phyloP scores from a whole-genome alignment of 2,797 vertebrate species.

The Columba guinea region DNA sequence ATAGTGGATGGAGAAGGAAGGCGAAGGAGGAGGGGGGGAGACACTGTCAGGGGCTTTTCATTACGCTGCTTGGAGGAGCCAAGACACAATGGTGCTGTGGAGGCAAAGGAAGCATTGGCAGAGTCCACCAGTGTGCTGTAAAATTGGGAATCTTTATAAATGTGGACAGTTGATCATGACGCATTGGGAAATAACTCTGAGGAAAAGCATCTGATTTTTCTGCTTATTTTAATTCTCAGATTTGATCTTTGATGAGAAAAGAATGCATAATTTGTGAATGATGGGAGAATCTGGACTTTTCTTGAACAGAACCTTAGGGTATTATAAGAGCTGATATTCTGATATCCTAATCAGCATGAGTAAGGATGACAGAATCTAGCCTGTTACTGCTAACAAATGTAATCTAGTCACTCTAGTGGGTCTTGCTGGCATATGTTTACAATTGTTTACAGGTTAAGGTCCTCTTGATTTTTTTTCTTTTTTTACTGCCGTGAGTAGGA shows the following conservation, averaged over 20 bases:
- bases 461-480: neutral
- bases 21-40: neutral
- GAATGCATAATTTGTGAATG: neutral
- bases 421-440: neutral
- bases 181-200: neutral
- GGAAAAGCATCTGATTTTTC: neutral
- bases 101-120: neutral
- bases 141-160: neutral
- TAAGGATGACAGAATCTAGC: neutral
- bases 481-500: neutral
- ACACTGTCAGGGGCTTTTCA: slow-evolving; percentile 27
- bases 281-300: neutral
- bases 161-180: neutral
- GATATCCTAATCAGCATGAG: neutral
- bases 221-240: neutral
- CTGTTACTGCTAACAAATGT: neutral
- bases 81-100: neutral
- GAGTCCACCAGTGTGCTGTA: neutral
- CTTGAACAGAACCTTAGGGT: neutral
- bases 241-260: neutral
- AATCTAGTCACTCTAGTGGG: neutral
- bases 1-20: slow-evolving; percentile 19
- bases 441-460: neutral
- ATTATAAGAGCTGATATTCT: neutral
- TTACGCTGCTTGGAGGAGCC: neutral